A percentile compares a stretch with the other conserved stretches of the same genome.
These are phyloP conservation scores for Limnephilus lunatus DNA, from an alignment of 2,888 invertebrate genomes.

Conservation along the genomic window DNA sequence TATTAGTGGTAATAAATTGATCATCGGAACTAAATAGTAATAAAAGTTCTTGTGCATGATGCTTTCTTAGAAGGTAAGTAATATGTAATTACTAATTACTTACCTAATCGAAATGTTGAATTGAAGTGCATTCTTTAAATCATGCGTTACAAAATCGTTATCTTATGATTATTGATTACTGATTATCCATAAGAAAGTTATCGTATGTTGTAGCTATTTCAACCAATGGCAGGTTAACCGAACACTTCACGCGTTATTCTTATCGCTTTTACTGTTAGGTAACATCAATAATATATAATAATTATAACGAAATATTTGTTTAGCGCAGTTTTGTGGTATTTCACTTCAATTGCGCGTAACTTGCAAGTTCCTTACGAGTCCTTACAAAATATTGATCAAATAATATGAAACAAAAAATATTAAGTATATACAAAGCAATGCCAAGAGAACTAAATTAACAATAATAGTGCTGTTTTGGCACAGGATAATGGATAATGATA, in stretches of 20 bases:
- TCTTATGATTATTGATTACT: neutral
- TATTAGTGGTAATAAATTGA: neutral
- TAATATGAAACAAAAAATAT: too few species aligned
- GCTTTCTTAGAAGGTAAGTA: neutral
- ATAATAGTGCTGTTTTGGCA: too few species aligned
- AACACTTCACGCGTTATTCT: neutral
- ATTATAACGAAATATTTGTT: too few species aligned
- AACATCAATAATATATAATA: neutral
- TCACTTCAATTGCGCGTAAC: too few species aligned
- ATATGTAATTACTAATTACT: neutral
- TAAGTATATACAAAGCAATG: too few species aligned
- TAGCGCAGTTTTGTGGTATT: too few species aligned
- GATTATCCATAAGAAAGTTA: neutral
- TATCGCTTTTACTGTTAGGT: neutral
- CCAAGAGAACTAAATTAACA: too few species aligned
- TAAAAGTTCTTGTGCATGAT: too few species aligned
- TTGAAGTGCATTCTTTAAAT: neutral
- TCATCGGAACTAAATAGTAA: neutral
- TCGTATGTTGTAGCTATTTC: neutral
- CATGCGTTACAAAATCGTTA: neutral
- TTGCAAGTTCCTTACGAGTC: too few species aligned
- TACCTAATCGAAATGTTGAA: neutral
- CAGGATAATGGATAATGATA: too few species aligned
- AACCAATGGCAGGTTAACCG: neutral
- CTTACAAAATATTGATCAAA: too few species aligned